Conservation (phyloP, 2,888 invertebrate genomes). For the Lochmaea crataegi region DNA sequence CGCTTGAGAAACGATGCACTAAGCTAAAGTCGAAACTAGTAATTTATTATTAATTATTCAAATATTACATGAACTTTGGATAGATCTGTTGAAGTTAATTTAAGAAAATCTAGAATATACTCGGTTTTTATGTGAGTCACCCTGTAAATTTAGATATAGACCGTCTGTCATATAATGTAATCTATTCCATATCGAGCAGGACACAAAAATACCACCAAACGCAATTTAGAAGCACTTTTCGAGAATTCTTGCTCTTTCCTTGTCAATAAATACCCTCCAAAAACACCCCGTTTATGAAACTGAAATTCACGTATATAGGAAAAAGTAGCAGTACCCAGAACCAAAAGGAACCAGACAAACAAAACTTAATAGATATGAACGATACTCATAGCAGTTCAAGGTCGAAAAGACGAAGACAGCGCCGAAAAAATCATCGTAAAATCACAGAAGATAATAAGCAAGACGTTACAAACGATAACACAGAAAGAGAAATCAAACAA, state of each 20-base stretch:
- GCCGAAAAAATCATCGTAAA: slow-evolving; percentile 44
- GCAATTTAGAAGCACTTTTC: slow-evolving; percentile 22
- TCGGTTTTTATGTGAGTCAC: too few relatives aligned
- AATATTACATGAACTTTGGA: too few relatives aligned
- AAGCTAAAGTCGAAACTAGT: too few relatives aligned
- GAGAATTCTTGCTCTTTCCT: slow-evolving; percentile 8
- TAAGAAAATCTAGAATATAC: too few relatives aligned
- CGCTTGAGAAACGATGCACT: too few relatives aligned
- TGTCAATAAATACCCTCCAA: slow-evolving; percentile 33
- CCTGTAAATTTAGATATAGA: too few relatives aligned
- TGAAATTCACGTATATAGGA: slow-evolving; percentile 41
- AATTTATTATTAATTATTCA: too few relatives aligned
- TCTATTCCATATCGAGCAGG: not conserved
- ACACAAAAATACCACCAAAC: slow-evolving; percentile 24
- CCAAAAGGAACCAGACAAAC: slow-evolving; percentile 26
- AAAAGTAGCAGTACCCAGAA: slow-evolving; percentile 28
- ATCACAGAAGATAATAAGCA: slow-evolving; percentile 34
- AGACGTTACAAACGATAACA: slow-evolving; percentile 36
- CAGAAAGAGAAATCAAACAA: slow-evolving; percentile 23
- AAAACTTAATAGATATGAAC: slow-evolving; percentile 44
- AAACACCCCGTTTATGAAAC: slow-evolving; percentile 34
- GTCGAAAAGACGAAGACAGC: slow-evolving; percentile 48
- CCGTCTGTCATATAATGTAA: too few relatives aligned
- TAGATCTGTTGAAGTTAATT: too few relatives aligned
- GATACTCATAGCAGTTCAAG: slow-evolving; percentile 45